Percentiles rank a stretch among this genome's conserved stretches.
Evolutionary conservation across 2,888 invertebrate genomes (phyloP).

Genomic region (Lycophotia porphyrea): DNA sequence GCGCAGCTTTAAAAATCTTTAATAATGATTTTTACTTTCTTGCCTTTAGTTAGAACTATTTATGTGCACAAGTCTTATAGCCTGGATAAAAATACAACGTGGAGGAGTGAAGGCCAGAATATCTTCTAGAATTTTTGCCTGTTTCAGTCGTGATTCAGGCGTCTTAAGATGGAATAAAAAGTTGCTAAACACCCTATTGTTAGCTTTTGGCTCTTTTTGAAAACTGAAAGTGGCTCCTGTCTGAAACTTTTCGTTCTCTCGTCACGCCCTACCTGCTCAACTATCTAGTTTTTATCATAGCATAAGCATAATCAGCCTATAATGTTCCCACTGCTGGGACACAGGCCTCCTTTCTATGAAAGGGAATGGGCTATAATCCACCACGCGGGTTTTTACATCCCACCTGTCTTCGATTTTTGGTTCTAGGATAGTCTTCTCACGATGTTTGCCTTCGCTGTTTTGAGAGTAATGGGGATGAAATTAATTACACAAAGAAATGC

Average conservation of each 20-base stretch:
- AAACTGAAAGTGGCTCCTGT: not conserved
- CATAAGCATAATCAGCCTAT: no score
- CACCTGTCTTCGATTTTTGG: no score
- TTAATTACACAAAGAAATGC: no score
- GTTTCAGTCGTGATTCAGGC: not conserved
- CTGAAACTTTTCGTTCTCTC: no score
- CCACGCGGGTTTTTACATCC: no score
- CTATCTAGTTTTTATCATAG: no score
- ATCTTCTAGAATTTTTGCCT: not conserved
- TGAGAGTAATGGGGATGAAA: no score
- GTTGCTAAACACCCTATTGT: not conserved
- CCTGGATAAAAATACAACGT: not conserved
- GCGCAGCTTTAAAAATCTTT: not conserved
- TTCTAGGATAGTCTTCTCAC: no score
- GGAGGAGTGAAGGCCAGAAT: not conserved
- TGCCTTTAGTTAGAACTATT: not conserved
- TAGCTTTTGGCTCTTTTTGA: not conserved
- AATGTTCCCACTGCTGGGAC: no score
- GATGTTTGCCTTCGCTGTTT: no score
- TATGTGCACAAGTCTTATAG: not conserved
- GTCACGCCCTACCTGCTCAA: not conserved
- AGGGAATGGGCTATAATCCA: no score
- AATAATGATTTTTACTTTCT: constrained; percentile 4
- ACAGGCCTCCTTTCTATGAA: no score
- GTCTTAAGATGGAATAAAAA: not conserved